These are phyloP conservation scores for Corbicula japonica DNA, from an alignment of 2,888 invertebrate species.

Conservation along the genomic window DNA sequence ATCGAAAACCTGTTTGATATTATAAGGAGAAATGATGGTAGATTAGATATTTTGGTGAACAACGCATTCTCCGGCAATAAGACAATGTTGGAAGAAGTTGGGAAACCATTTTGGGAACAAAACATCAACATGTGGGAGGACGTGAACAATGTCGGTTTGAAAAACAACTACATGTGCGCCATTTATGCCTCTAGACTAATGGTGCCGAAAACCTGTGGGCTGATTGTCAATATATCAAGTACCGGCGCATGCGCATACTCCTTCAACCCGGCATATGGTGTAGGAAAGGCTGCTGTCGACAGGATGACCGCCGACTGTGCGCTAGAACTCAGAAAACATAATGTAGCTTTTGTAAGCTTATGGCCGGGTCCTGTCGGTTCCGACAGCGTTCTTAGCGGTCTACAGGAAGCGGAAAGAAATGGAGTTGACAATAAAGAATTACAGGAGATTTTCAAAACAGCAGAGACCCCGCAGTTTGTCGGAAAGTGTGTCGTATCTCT, in stretches of 20 bases:
- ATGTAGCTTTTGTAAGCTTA: conserved; percentile 85
- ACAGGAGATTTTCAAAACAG: background rate
- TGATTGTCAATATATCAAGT: conserved; percentile 87
- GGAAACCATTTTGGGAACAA: conserved; percentile 86
- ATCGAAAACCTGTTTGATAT: no score
- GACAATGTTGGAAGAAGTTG: conserved; percentile 73
- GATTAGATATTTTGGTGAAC: conserved; percentile 86
- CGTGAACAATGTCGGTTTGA: conserved; percentile 86
- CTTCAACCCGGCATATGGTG: conserved; percentile 87
- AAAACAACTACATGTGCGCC: conserved; percentile 87
- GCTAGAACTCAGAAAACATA: conserved; percentile 83
- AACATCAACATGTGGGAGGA: conserved; percentile 85
- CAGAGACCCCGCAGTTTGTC: background rate
- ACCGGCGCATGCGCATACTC: conserved; percentile 86
- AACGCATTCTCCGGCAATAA: conserved; percentile 86
- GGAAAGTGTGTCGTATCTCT: conserved; percentile 2
- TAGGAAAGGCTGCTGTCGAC: conserved; percentile 87
- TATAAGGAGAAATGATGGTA: conserved; percentile 84
- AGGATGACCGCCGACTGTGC: conserved; percentile 87
- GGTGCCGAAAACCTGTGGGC: conserved; percentile 84
- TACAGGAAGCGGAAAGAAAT: background rate
- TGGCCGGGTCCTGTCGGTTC: conserved; percentile 87
- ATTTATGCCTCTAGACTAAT: conserved; percentile 86
- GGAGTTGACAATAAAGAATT: background rate
- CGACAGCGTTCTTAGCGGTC: conserved; percentile 73